Evolutionary conservation across 2,888 invertebrate genomes (phyloP).

Genomic region (Busseola fusca): DNA sequence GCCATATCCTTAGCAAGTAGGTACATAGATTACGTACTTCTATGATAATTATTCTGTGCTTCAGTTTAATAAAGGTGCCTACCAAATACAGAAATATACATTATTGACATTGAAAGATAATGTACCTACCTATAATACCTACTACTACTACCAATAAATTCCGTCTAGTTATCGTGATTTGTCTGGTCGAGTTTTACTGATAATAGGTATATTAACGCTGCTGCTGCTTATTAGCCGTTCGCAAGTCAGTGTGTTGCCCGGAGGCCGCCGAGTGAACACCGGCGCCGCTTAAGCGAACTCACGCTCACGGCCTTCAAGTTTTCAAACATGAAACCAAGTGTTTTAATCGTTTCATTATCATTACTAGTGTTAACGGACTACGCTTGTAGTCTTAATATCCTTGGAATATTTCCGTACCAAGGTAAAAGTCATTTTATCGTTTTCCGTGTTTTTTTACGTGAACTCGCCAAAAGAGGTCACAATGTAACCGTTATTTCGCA

Average conservation of each 20-base stretch:
- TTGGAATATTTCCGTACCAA: slow-evolving; percentile 91
- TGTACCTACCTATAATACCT: not conserved
- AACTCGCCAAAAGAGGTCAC: slow-evolving; percentile 90
- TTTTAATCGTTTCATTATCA: slow-evolving; percentile 57
- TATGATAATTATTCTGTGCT: no score
- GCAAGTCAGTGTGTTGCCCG: slow-evolving; percentile 38
- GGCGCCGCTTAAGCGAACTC: slow-evolving; percentile 5
- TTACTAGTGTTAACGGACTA: slow-evolving; percentile 60
- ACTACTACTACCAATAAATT: not conserved
- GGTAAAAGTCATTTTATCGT: slow-evolving; percentile 92
- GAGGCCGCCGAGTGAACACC: slow-evolving; percentile 15
- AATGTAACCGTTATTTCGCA: slow-evolving; percentile 91
- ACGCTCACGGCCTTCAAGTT: slow-evolving; percentile 38
- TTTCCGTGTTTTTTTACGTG: slow-evolving; percentile 89
- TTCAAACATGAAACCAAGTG: slow-evolving; percentile 64
- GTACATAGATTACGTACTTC: no score
- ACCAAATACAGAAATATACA: not conserved
- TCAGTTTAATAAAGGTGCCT: not conserved
- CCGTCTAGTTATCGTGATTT: not conserved
- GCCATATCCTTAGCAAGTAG: no score
- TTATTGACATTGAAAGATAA: slow-evolving; percentile 17
- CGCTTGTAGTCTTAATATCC: slow-evolving; percentile 80
- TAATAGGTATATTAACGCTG: not conserved
- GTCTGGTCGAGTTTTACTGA: not conserved
- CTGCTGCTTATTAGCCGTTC: not conserved